Evolutionary conservation across 1,140 invertebrate genomes (phyloP).

Genomic region (Drosophila miranda): DNA sequence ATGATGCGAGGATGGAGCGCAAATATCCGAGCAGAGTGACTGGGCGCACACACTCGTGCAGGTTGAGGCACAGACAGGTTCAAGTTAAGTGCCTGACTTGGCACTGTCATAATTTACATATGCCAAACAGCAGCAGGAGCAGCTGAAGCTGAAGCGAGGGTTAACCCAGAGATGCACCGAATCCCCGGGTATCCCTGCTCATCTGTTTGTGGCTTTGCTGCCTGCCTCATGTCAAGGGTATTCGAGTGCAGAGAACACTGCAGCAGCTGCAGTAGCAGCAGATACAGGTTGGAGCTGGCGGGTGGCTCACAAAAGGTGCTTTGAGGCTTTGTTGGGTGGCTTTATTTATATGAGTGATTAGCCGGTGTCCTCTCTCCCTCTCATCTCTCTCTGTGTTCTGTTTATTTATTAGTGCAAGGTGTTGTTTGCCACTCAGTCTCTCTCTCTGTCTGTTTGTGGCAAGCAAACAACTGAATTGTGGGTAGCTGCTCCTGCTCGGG

Average conservation of each 20-base stretch:
- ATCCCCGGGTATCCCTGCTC: conserved; percentile 31
- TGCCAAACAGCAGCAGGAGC: conserved; percentile 63
- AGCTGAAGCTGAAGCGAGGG: conserved; percentile 1
- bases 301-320: background rate
- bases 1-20: conserved; percentile 53
- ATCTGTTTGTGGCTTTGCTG: conserved; percentile 32
- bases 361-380: conserved; percentile 43
- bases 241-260: conserved; percentile 30
- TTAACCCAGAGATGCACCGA: conserved; percentile 39
- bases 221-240: conserved; percentile 37
- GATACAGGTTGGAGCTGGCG: conserved; percentile 16
- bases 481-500: conserved; percentile 19
- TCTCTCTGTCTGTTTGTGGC: conserved; percentile 66
- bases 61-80: conserved; percentile 32
- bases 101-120: conserved; percentile 78
- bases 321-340: conserved; percentile 32
- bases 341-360: conserved; percentile 80
- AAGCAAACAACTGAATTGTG: conserved; percentile 49
- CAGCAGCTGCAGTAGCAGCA: conserved; percentile 15
- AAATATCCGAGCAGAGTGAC: conserved; percentile 52
- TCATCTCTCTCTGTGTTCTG: conserved; percentile 12
- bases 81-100: conserved; percentile 73
- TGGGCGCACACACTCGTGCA: conserved; percentile 15
- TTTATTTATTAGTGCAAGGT: conserved; percentile 75
- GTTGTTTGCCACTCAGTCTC: conserved; percentile 40